phyloP scores from a whole-genome alignment of 2,113 vertebrate genomes.

The Bujurquina vittata region DNA sequence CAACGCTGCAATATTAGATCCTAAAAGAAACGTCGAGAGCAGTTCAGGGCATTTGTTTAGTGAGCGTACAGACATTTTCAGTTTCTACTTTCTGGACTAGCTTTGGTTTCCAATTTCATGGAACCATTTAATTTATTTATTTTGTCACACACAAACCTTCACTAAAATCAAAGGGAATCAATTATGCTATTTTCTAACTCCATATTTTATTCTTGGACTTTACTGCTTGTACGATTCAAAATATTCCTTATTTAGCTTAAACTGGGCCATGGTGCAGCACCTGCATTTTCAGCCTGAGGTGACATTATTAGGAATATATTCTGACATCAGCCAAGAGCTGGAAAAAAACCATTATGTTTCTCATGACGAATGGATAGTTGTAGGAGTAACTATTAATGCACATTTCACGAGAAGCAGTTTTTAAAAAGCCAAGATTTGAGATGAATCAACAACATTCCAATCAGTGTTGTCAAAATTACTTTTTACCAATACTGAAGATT shows the following conservation, averaged over 20 bases:
- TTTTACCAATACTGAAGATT: background rate
- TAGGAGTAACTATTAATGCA: too few relatives aligned
- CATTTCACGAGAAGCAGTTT: too few relatives aligned
- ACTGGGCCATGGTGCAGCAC: background rate
- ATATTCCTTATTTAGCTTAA: background rate
- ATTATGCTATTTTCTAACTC: background rate
- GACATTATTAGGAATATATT: background rate
- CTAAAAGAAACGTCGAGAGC: background rate
- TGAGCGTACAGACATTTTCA: background rate
- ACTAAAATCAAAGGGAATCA: background rate
- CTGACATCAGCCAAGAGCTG: rapidly evolving
- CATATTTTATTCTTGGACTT: background rate
- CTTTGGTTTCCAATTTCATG: background rate
- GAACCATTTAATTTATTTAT: background rate
- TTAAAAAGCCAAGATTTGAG: background rate
- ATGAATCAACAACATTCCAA: too few relatives aligned
- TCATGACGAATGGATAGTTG: too few relatives aligned
- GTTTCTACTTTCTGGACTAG: background rate
- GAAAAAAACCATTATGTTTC: too few relatives aligned
- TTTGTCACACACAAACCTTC: background rate
- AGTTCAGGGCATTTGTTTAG: background rate
- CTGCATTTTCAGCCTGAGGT: background rate
- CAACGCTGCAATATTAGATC: background rate
- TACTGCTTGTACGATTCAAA: background rate
- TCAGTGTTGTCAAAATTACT: background rate